Evolutionary conservation across 2,888 invertebrate species (phyloP).

Genomic region (Chaetogeoica ovagalla): DNA sequence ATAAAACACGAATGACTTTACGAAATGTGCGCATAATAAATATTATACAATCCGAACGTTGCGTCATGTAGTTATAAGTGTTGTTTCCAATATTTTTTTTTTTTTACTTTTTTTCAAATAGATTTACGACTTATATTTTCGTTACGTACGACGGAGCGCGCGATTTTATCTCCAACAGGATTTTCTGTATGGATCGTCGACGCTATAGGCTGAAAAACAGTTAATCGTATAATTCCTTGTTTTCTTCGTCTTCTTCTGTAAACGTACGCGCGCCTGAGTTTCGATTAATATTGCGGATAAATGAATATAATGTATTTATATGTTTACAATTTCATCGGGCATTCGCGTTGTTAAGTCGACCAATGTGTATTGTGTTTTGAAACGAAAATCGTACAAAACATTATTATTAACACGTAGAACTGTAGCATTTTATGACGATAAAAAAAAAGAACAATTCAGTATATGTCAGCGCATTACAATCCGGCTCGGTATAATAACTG

Average conservation of each 20-base stretch:
- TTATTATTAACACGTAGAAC: background rate
- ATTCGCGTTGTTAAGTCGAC: background rate
- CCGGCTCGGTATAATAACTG: background rate
- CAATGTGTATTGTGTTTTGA: background rate
- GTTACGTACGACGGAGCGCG: background rate
- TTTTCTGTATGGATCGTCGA: conserved; percentile 29
- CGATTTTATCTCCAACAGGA: conserved; percentile 41
- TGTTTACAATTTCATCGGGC: background rate
- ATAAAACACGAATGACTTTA: background rate
- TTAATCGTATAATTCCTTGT: conserved; percentile 34
- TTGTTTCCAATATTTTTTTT: conserved; percentile 36
- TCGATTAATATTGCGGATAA: conserved; percentile 29
- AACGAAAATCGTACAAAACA: background rate
- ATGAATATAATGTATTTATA: background rate
- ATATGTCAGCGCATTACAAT: too few relatives aligned
- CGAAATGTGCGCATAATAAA: background rate
- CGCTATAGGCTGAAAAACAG: conserved; percentile 6
- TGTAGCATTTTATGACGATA: background rate
- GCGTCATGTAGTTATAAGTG: background rate
- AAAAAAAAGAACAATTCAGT: background rate
- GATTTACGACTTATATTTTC: conserved; percentile 37
- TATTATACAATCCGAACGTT: conserved; percentile 12
- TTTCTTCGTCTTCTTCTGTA: background rate
- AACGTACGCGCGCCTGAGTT: background rate
- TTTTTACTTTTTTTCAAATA: conserved; percentile 11